These are phyloP conservation scores for Erebia epiphron DNA, from an alignment of 2,888 invertebrate species.

Conservation along the genomic window DNA sequence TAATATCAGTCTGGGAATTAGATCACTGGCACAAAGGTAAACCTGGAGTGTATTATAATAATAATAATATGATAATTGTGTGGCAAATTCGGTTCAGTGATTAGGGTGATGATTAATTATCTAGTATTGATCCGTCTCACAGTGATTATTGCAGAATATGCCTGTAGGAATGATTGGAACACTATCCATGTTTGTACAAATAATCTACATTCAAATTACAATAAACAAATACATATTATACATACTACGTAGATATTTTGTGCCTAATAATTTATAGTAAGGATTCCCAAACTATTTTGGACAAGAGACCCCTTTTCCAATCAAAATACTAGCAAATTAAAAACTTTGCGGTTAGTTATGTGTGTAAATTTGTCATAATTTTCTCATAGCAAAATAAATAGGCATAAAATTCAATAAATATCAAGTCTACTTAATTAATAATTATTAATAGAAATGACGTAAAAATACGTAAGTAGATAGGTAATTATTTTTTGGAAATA, in stretches of 20 bases:
- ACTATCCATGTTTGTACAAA: conserved; percentile 12
- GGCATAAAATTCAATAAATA: no score
- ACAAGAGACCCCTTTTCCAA: no score
- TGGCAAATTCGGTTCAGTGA: conserved; percentile 17
- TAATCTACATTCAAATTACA: neutral
- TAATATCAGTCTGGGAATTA: conserved; percentile 2
- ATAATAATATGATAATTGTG: conserved; percentile 11
- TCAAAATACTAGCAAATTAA: no score
- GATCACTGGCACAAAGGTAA: neutral
- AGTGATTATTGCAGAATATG: conserved; percentile 6
- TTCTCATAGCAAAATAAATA: no score
- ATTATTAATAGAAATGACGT: no score
- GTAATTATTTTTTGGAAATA: no score
- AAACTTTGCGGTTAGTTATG: no score
- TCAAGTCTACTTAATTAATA: no score
- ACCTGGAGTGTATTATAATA: neutral
- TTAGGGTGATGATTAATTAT: conserved; percentile 21
- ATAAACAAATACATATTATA: neutral
- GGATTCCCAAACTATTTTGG: neutral
- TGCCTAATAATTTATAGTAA: neutral
- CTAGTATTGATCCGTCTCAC: conserved; percentile 17
- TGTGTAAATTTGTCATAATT: no score
- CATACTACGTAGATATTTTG: no score
- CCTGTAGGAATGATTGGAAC: conserved; percentile 3
- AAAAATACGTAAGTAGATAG: no score